Percentiles rank a stretch among this genome's conserved stretches.
Conservation (phyloP, 2,888 invertebrate genomes). For the Plebejus melissa region DNA sequence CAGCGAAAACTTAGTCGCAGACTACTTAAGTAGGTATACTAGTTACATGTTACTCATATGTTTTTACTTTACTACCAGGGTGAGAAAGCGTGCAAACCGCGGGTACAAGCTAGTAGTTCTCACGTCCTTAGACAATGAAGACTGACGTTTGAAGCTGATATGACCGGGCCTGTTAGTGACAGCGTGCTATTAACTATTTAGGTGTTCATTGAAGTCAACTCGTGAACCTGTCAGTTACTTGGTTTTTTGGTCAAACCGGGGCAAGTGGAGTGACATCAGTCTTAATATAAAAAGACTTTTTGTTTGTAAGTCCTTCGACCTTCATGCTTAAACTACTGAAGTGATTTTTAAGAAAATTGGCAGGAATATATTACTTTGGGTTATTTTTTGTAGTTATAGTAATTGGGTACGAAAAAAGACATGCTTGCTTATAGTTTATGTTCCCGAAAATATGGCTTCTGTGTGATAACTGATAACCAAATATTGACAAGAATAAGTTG, state of each 20-base stretch:
- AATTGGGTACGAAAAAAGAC: too few relatives aligned
- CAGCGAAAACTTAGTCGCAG: too few relatives aligned
- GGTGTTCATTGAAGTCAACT: constrained; percentile 2
- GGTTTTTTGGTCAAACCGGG: not conserved
- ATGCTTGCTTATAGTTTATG: too few relatives aligned
- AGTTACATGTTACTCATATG: not conserved
- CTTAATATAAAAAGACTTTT: not conserved
- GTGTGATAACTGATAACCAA: too few relatives aligned
- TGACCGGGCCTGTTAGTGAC: not conserved
- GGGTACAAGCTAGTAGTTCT: not conserved
- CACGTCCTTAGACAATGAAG: constrained; percentile 13
- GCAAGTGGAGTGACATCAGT: not conserved
- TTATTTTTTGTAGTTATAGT: too few relatives aligned
- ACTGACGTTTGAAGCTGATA: not conserved
- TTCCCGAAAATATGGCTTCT: too few relatives aligned
- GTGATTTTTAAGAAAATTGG: too few relatives aligned
- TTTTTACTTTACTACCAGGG: not conserved
- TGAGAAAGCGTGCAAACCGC: not conserved
- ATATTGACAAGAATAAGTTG: too few relatives aligned
- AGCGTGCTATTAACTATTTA: constrained; percentile 13
- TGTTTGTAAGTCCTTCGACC: too few relatives aligned
- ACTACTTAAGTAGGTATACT: too few relatives aligned
- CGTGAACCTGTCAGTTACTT: not conserved
- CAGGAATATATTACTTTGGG: too few relatives aligned
- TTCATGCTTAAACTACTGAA: too few relatives aligned